A percentile compares a stretch with the other conserved stretches of the same genome.
Conservation (phyloP, 2,888 invertebrate species). For the Incurvaria masculella region DNA sequence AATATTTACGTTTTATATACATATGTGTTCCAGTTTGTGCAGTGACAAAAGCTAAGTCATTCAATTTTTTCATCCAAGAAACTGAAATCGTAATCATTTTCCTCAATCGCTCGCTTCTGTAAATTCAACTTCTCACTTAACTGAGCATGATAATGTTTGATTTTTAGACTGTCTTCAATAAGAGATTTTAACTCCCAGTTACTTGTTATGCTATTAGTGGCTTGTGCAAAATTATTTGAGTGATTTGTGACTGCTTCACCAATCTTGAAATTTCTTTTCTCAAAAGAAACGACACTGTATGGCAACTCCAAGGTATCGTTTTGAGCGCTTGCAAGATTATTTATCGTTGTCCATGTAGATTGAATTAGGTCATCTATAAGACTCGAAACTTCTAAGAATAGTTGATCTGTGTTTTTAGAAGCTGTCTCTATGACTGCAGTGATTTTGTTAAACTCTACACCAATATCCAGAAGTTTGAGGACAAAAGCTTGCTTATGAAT, state of each 20-base stretch:
- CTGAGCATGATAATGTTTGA: conserved; percentile 32
- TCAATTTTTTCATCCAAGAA: conserved; percentile 29
- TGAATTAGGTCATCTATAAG: conserved; percentile 35
- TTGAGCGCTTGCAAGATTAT: conserved; percentile 33
- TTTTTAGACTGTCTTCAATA: conserved; percentile 40
- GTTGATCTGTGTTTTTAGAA: conserved; percentile 34
- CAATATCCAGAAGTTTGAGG: conserved; percentile 41
- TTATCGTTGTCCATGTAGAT: conserved; percentile 43
- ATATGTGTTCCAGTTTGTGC: too few relatives aligned
- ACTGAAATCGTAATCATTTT: conserved; percentile 36
- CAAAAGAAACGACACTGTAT: conserved; percentile 45
- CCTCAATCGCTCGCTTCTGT: conserved; percentile 33
- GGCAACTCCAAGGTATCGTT: conserved; percentile 36
- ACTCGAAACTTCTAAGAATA: conserved; percentile 26
- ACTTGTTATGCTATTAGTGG: conserved; percentile 21
- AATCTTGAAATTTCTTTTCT: conserved; percentile 45
- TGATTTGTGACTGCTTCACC: conserved; percentile 41
- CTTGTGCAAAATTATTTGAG: conserved; percentile 31
- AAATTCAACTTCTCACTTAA: conserved; percentile 33
- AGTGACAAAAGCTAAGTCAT: too few relatives aligned
- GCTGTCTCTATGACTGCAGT: conserved; percentile 36
- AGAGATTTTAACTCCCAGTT: conserved; percentile 38
- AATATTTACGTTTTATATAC: too few relatives aligned
- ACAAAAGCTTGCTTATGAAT: conserved; percentile 41
- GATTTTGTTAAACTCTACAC: conserved; percentile 42